Evolutionary conservation across 2,888 invertebrate species (phyloP).

Genomic region (Orgyia antiqua): DNA sequence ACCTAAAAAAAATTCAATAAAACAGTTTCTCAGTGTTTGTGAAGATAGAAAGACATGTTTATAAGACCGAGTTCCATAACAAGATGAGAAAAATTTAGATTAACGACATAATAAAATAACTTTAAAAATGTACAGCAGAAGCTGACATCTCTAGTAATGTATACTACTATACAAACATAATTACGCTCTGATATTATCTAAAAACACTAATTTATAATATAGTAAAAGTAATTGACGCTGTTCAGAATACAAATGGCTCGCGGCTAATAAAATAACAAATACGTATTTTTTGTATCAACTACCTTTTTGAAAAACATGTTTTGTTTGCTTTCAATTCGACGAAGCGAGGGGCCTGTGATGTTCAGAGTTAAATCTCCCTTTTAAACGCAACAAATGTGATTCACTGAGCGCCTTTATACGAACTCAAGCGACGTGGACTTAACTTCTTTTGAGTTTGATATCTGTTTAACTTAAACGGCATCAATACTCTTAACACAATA

Average conservation of each 20-base stretch:
- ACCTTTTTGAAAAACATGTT: slow-evolving; percentile 60
- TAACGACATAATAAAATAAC: no score
- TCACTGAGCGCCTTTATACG: slow-evolving; percentile 56
- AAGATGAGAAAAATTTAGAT: no score
- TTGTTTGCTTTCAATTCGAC: slow-evolving; percentile 71
- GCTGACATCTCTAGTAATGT: no score
- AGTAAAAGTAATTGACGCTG: slow-evolving; percentile 23
- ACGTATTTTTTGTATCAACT: slow-evolving; percentile 55
- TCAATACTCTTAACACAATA: slow-evolving; percentile 2
- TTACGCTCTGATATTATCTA: not conserved
- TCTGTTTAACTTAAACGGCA: slow-evolving; percentile 13
- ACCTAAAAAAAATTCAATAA: no score
- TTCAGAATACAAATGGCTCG: slow-evolving; percentile 31
- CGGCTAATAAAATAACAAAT: slow-evolving; percentile 54
- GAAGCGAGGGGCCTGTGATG: slow-evolving; percentile 52
- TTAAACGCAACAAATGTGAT: slow-evolving; percentile 68
- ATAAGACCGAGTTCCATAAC: no score
- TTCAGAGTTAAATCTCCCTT: slow-evolving; percentile 75
- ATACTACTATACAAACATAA: no score
- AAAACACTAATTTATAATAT: slow-evolving; percentile 29
- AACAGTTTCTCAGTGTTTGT: no score
- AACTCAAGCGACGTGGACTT: slow-evolving; percentile 43
- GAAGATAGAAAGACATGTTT: no score
- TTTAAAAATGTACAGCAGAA: no score
- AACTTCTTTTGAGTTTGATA: slow-evolving; percentile 33